Base-by-base conservation (phyloP, 2,797 vertebrate genomes). In the Sciurus carolinensis region DNA sequence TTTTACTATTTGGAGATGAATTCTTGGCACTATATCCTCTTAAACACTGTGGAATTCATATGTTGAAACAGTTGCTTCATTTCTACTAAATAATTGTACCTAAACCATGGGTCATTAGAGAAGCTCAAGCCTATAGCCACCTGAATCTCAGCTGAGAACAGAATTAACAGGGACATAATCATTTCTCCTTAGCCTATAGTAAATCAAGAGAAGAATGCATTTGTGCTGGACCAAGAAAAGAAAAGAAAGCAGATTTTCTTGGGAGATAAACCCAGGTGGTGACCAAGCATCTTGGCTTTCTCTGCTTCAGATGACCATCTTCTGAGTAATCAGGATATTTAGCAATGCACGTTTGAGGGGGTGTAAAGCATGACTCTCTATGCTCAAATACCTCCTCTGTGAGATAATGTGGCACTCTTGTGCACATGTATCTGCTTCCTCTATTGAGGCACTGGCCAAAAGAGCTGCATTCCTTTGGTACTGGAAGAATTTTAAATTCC, bases 31-130 rank as follows among this genome's bases (percentile, higher is more conserved):
- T 52, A 50, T 84, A 47, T 50, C 36, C 36, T 39, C 52, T 69
- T 54, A 90, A 89, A 57, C 57, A n/a, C 82, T 72, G 33, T 89
- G 54, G 66, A 94, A 87, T 20, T 98, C 81, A 89, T 14, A 64
- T 94, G 54, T 71, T 50, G 11, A 90, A 96, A 92, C 2, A 69
- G 62, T 30, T 95, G 85, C 59, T 95, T 71, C 0, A 69, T 93
- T 98, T 96, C 91, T 89, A 97, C 69, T 71, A 91, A 93, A 80
- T 52, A 86, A 80, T 0, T 50, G 28, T 87, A 95, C 85, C 0
- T 0, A 10, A 59, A 24, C 73, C 24, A 26, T 39, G 62, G 83
- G 82, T 94, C 66, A 39, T 87, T 88, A 84, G 18, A 87, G 75
- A 79, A 52, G 5, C 2, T 76, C 22, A 9, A 97, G 96, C 28